Evolutionary conservation across 2,113 vertebrate genomes (phyloP), one percentile per base, ranked within the genome.

Genomic region (Epinephelus fuscoguttatus): DNA sequence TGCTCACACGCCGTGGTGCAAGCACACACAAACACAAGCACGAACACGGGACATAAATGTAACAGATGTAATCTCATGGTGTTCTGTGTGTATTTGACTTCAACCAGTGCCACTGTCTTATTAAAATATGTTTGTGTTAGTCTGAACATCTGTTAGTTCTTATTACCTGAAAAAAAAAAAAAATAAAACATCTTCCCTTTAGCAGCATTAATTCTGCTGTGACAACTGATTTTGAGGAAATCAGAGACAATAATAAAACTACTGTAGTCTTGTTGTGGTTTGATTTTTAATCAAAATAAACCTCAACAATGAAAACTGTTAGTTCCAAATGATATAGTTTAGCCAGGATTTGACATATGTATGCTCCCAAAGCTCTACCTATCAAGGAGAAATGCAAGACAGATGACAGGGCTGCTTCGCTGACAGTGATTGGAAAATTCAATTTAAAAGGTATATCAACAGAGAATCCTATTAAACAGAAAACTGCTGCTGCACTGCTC

Each of bases 51-150:
- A 15, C 52, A 73, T 21, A 71, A 50, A 49, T 67, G 62, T 25
- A 67, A 62, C 40, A 76, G 63, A 86, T 79, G 73, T 53, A 63
- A 64, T 84, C 61, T 68, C 42, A 59, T n/a, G 23, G 59, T 25
- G 8, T 33, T 37, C 21, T 55, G 42, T 85, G 74, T 50, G 49
- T 63, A 49, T 14, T 70, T 50, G 70, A 21, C 33, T 62, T 75
- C 47, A 67, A 67, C 69, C 33, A 68, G 37, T 63, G 42, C 37
- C 21, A 21, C 18, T 17, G 25, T 60, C 74, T 78, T 47, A 59
- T 75, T 47, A 66, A 47, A 50, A 27, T 30, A 66, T 49, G 7
- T 23, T 45, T 17, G 27, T 57, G 18, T 4, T 25, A 30, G 47
- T 6, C 15, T 2, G 37, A 2, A 13, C 6, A 25, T 57, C 10